phyloP scores from a whole-genome alignment of 2,888 invertebrate genomes.

The Octodonta nipae region DNA sequence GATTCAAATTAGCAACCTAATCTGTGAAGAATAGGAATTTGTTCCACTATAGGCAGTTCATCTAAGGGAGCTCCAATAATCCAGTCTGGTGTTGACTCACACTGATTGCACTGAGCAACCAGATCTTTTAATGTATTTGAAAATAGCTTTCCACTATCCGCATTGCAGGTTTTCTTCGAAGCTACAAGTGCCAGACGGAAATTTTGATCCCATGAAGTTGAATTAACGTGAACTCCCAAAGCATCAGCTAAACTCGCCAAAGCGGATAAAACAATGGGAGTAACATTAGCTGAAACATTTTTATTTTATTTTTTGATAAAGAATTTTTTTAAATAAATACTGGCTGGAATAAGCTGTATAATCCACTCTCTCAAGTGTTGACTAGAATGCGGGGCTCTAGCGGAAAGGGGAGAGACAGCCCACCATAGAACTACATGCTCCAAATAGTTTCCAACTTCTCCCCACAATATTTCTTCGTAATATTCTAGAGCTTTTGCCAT shows the following conservation, averaged over 20 bases:
- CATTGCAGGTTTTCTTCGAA: constrained; percentile 30
- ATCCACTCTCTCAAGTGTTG: constrained; percentile 54
- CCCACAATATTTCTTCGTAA: constrained; percentile 66
- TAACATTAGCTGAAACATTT: constrained; percentile 35
- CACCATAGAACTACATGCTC: constrained; percentile 78
- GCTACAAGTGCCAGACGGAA: constrained; percentile 42
- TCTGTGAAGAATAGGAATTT: constrained; percentile 64
- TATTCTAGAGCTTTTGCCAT: constrained; percentile 52
- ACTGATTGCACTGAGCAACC: constrained; percentile 59
- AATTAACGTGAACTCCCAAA: constrained; percentile 61
- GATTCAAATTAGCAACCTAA: constrained; percentile 41
- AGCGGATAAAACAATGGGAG: constrained; percentile 55
- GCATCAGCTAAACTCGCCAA: constrained; percentile 64
- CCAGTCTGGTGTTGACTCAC: constrained; percentile 59
- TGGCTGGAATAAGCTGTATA: constrained; percentile 46
- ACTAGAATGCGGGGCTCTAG: constrained; percentile 48
- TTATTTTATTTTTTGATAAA: too few species aligned
- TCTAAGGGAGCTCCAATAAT: constrained; percentile 59
- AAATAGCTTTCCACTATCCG: constrained; percentile 38
- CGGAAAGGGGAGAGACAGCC: constrained; percentile 59
- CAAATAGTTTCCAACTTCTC: constrained; percentile 63
- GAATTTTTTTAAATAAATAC: too few species aligned
- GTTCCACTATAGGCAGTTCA: constrained; percentile 66
- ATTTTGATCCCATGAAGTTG: constrained; percentile 69
- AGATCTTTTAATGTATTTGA: constrained; percentile 54